phyloP scores from a whole-genome alignment of 2,797 vertebrate genomes.

The Paratrypauchen microcephalus region DNA sequence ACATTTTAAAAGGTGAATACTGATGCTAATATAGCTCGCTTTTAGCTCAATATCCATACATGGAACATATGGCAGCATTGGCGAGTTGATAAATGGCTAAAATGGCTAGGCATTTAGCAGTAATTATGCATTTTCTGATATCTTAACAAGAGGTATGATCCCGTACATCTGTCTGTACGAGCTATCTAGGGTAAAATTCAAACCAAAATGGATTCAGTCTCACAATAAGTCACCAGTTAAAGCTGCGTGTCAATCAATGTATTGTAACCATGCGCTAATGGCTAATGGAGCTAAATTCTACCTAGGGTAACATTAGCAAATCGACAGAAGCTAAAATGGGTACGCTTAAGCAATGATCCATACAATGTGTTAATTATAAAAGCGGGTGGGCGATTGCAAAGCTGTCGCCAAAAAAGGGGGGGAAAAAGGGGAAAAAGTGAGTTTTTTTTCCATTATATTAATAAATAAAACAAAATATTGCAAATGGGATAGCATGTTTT shows the following conservation, averaged over 20 bases:
- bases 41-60: neutral
- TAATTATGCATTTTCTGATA: neutral
- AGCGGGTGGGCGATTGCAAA: neutral
- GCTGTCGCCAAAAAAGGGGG: conserved; percentile 1
- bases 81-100: neutral
- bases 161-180: neutral
- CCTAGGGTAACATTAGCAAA: neutral
- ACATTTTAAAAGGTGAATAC: neutral
- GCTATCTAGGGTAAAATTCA: neutral
- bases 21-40: neutral
- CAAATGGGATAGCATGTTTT: too few species aligned
- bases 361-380: neutral
- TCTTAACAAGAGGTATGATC: neutral
- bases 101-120: neutral
- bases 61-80: too few species aligned
- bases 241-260: neutral
- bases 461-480: too few species aligned
- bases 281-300: neutral
- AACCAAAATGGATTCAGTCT: neutral
- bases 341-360: neutral
- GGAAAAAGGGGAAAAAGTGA: too few species aligned
- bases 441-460: too few species aligned
- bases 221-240: neutral
- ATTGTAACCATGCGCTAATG: neutral
- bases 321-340: neutral